These are phyloP conservation scores for Holocentrus rufus DNA, from an alignment of 2,797 vertebrate genomes.

Conservation along the genomic window DNA sequence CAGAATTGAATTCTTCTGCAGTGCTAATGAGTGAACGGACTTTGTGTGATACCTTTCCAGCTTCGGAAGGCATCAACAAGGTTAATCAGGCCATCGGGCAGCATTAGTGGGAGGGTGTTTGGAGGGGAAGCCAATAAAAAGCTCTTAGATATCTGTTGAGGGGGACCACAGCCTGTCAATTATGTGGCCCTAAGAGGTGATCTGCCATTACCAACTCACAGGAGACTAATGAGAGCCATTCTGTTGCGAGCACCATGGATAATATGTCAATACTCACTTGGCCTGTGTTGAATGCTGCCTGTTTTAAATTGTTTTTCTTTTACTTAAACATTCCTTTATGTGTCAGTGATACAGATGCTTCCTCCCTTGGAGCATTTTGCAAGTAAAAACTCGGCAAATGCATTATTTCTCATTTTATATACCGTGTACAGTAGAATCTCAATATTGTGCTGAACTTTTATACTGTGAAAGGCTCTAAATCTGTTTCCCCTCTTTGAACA, in stretches of 20 bases:
- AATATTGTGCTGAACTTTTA: slow-evolving; percentile 46
- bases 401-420: slow-evolving; percentile 49
- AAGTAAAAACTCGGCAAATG: slow-evolving; percentile 41
- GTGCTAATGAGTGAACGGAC: slow-evolving; percentile 76
- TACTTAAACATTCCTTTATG: slow-evolving; percentile 60
- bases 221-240: slow-evolving; percentile 87
- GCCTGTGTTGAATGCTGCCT: slow-evolving; percentile 73
- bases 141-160: slow-evolving; percentile 83
- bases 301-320: slow-evolving; percentile 38
- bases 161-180: slow-evolving; percentile 82
- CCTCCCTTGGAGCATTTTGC: slow-evolving; percentile 43
- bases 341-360: slow-evolving; percentile 33
- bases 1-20: slow-evolving; percentile 62
- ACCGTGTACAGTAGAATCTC: slow-evolving; percentile 37
- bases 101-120: slow-evolving; percentile 79
- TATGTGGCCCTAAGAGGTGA: slow-evolving; percentile 80
- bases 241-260: slow-evolving; percentile 81
- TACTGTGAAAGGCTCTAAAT: slow-evolving; percentile 65
- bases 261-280: slow-evolving; percentile 83
- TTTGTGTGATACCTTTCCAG: slow-evolving; percentile 80
- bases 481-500: slow-evolving; percentile 59
- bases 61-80: slow-evolving; percentile 78
- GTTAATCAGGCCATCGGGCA: slow-evolving; percentile 80
- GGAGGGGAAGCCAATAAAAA: slow-evolving; percentile 80
- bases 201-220: slow-evolving; percentile 83